A percentile compares a stretch with the other conserved stretches of the same genome.
Conservation (phyloP, 2,888 invertebrate genomes). For the Ctenicera cuprea region DNA sequence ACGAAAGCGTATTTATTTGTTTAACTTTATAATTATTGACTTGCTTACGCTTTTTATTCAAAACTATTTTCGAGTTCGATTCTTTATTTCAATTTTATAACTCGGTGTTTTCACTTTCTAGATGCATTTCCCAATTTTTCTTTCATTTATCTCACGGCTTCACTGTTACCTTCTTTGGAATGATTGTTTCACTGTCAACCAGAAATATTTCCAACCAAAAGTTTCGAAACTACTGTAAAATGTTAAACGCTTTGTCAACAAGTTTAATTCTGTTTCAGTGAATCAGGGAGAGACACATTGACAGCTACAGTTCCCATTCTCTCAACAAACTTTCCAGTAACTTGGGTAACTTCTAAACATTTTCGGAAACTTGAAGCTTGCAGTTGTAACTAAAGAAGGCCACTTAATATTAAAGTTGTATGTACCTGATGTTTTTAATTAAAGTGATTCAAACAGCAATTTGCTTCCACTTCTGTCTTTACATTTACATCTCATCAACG, state of each 20-base stretch:
- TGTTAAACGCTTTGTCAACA: conserved; percentile 16
- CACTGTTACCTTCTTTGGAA: too few relatives aligned
- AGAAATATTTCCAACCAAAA: not conserved
- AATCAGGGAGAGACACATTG: conserved; percentile 6
- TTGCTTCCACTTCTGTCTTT: not conserved
- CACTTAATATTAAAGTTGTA: conserved; percentile 15
- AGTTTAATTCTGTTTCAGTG: conserved; percentile 9
- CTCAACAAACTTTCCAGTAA: conserved; percentile 1
- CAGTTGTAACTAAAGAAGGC: not conserved
- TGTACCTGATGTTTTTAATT: conserved; percentile 15
- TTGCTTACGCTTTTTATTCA: too few relatives aligned
- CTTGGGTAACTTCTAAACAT: conserved; percentile 3
- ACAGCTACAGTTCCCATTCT: conserved; percentile 15
- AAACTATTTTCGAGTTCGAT: too few relatives aligned
- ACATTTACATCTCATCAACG: not conserved
- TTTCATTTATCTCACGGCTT: too few relatives aligned
- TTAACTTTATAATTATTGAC: too few relatives aligned
- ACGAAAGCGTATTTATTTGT: too few relatives aligned
- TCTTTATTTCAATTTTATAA: too few relatives aligned
- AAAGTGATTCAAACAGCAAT: conserved; percentile 14
- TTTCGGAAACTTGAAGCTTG: not conserved
- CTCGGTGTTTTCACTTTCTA: too few relatives aligned
- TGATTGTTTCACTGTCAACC: too few relatives aligned
- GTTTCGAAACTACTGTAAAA: conserved; percentile 18
- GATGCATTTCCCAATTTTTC: too few relatives aligned